Percentiles rank a stretch among this genome's conserved stretches.
These are phyloP conservation scores for Pristionchus entomophagus DNA, from an alignment of 2,888 invertebrate species.

Conservation along the genomic window DNA sequence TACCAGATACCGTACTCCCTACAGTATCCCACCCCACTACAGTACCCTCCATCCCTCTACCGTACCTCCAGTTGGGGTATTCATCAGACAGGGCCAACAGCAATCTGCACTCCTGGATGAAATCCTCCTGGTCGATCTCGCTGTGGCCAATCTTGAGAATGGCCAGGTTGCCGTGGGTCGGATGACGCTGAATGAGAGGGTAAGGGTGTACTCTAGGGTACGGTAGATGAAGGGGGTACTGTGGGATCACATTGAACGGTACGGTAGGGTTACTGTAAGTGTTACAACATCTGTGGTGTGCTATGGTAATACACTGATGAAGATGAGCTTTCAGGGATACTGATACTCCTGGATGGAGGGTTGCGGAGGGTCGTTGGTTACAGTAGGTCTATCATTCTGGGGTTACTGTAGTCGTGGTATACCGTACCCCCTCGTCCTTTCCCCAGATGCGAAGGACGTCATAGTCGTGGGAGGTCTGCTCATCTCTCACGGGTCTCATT, in stretches of 20 bases:
- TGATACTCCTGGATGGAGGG: too few relatives aligned
- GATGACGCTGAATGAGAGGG: not conserved
- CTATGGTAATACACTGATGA: too few relatives aligned
- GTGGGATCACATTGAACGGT: too few relatives aligned
- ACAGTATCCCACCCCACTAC: not conserved
- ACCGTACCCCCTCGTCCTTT: conserved; percentile 3
- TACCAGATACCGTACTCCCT: not conserved
- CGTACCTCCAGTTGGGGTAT: conserved; percentile 33
- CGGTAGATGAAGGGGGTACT: not conserved
- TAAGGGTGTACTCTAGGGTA: not conserved
- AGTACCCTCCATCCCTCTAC: not conserved
- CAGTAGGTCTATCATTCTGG: too few relatives aligned
- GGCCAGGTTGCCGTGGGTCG: not conserved
- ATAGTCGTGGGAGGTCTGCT: conserved; percentile 23
- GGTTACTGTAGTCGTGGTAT: too few relatives aligned
- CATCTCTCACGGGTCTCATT: conserved; percentile 8
- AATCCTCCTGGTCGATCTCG: conserved; percentile 4
- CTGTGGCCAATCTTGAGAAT: conserved; percentile 6
- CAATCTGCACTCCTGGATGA: conserved; percentile 36
- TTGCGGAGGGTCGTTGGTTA: not conserved
- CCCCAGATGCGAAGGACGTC: conserved; percentile 10
- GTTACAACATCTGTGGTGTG: too few relatives aligned
- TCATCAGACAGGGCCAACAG: conserved; percentile 24
- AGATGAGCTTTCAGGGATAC: too few relatives aligned
- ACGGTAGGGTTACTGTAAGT: too few relatives aligned